These are phyloP conservation scores for Cyphomyrus plagiostoma DNA, from an alignment of 2,113 vertebrate species.

Conservation along the genomic window DNA sequence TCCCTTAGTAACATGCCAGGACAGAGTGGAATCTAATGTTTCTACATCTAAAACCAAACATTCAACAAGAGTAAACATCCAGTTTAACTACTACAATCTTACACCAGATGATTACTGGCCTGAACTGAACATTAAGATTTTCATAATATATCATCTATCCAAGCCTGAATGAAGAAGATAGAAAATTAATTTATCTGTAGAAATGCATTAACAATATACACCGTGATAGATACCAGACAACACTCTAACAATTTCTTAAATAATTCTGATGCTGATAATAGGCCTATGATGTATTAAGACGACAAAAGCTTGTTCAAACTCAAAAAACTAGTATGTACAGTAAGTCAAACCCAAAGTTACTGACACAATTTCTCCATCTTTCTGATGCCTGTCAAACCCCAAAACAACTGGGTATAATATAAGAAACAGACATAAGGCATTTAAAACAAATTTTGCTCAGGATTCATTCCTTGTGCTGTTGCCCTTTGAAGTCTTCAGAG, in stretches of 20 bases:
- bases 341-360: not conserved
- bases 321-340: not conserved
- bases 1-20: not conserved
- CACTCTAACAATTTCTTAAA: not conserved
- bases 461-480: not conserved
- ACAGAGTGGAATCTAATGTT: not conserved
- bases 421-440: not conserved
- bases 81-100: not conserved
- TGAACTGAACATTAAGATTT: conserved; percentile 16
- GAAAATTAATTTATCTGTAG: not conserved
- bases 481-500: not conserved
- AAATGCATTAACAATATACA: not conserved
- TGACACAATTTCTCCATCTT: not conserved
- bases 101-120: not conserved
- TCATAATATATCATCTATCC: conserved; percentile 15
- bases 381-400: not conserved
- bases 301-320: not conserved
- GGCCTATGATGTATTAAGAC: not conserved
- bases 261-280: not conserved
- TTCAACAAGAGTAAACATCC: not conserved
- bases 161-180: not conserved
- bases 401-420: not conserved
- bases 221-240: not conserved
- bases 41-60: not conserved
- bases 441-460: not conserved